phyloP scores from a whole-genome alignment of 1,140 invertebrate species.

The Drosophila punjabiensis region DNA sequence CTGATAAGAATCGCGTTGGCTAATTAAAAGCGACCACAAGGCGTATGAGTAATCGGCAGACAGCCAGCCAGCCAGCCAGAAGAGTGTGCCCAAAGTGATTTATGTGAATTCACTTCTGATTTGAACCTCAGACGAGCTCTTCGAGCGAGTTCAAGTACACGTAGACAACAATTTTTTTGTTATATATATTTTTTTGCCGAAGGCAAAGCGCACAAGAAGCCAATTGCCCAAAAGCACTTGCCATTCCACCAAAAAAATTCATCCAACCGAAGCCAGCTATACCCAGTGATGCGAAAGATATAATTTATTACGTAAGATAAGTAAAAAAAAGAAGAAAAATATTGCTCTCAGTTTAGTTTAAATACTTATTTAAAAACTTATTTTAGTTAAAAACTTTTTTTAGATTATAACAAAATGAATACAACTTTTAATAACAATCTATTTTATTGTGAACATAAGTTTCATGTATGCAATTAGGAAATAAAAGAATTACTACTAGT shows the following conservation, averaged over 20 bases:
- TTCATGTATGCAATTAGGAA: not conserved
- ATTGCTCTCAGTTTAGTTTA: not conserved
- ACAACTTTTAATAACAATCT: too few relatives aligned
- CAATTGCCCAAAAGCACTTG: conserved; percentile 54
- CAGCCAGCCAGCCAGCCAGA: conserved; percentile 24
- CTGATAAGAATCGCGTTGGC: conserved; percentile 52
- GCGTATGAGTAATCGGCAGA: conserved; percentile 47
- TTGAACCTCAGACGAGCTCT: conserved; percentile 58
- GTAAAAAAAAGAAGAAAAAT: not conserved
- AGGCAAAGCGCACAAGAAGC: conserved; percentile 55
- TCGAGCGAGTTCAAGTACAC: conserved; percentile 71
- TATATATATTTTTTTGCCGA: conserved; percentile 39
- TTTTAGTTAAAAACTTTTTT: too few relatives aligned
- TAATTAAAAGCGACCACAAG: conserved; percentile 53
- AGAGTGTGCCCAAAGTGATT: conserved; percentile 52
- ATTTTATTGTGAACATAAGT: too few relatives aligned
- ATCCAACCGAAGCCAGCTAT: conserved; percentile 25
- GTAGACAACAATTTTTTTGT: conserved; percentile 30
- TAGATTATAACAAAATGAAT: not conserved
- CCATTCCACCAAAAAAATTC: conserved; percentile 18
- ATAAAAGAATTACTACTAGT: not conserved
- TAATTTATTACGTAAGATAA: not conserved
- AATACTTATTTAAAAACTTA: too few relatives aligned
- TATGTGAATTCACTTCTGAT: conserved; percentile 55
- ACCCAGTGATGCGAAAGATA: conserved; percentile 19